Evolutionary conservation across 2,113 vertebrate genomes (phyloP).

Genomic region (Cephalopholis sonnerati): DNA sequence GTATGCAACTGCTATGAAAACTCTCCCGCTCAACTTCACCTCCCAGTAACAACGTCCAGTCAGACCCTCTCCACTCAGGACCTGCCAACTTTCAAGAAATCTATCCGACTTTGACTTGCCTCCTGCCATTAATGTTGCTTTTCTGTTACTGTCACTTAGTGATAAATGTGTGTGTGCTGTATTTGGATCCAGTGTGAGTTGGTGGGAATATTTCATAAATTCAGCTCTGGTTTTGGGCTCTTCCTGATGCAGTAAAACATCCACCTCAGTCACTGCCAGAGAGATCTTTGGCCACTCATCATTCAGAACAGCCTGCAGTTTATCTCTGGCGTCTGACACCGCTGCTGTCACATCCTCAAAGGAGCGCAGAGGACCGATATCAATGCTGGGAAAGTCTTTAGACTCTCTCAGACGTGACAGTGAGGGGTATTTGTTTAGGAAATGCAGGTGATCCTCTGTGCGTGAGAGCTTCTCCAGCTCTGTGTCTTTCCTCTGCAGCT

Average conservation of each 20-base stretch:
- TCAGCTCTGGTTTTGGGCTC: conserved; percentile 25
- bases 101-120: rapidly evolving
- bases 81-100: not conserved
- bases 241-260: not conserved
- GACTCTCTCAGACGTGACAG: not conserved
- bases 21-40: not conserved
- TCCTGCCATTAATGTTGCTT: rapidly evolving
- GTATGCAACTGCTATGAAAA: not conserved
- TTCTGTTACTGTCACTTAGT: not conserved
- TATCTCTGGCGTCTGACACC: not conserved
- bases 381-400: not conserved
- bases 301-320: conserved; percentile 26
- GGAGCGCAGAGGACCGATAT: not conserved
- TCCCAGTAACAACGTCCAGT: conserved; percentile 39
- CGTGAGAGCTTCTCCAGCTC: conserved; percentile 12
- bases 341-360: not conserved
- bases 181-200: conserved; percentile 15
- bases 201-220: not conserved
- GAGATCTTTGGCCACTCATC: not conserved
- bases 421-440: conserved; percentile 8
- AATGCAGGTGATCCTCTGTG: conserved; percentile 30
- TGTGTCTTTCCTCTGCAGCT: conserved; percentile 29
- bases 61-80: conserved; percentile 26
- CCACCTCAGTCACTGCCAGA: rapidly evolving
- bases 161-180: rapidly evolving